Evolutionary conservation across 1,140 invertebrate species (phyloP).

Genomic region (Lordiphosa collinella): DNA sequence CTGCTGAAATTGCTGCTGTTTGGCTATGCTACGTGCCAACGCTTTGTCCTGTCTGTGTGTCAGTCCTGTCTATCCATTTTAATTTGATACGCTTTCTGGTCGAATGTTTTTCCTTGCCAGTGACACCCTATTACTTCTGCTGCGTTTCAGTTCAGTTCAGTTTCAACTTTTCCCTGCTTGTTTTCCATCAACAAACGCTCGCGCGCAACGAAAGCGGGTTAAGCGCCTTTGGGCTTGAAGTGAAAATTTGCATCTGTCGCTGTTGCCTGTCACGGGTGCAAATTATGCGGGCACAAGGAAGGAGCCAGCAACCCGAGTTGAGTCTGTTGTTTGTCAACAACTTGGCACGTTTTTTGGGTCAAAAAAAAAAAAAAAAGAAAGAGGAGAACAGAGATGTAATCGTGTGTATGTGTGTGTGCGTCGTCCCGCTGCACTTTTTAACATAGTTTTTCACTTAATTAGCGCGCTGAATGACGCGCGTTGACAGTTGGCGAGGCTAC

Average conservation of each 20-base stretch:
- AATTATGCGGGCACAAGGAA: conserved; percentile 66
- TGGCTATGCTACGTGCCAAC: conserved; percentile 31
- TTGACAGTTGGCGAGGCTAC: conserved; percentile 66
- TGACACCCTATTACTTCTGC: conserved; percentile 45
- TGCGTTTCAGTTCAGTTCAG: conserved; percentile 11
- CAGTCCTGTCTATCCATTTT: conserved; percentile 23
- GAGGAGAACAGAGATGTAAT: not conserved
- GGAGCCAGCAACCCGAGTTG: conserved; percentile 26
- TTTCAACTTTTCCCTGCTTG: conserved; percentile 20
- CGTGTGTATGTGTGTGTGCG: conserved; percentile 12
- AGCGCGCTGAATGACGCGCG: conserved; percentile 66
- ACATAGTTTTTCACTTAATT: conserved; percentile 77
- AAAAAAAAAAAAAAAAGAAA: conserved; percentile 35
- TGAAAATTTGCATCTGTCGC: conserved; percentile 61
- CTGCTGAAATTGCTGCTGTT: conserved; percentile 1
- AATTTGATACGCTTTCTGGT: conserved; percentile 44
- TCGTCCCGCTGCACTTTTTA: conserved; percentile 38
- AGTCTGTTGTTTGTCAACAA: conserved; percentile 68
- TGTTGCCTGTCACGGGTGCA: conserved; percentile 24
- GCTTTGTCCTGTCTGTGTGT: not conserved
- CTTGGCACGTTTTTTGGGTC: conserved; percentile 69
- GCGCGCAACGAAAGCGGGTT: conserved; percentile 51
- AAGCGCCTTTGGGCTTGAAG: conserved; percentile 68
- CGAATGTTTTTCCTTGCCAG: conserved; percentile 19
- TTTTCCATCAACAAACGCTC: conserved; percentile 35